Percentiles rank a stretch among this genome's conserved stretches.
phyloP scores from a whole-genome alignment of 2,797 vertebrate species.

The Mareca penelope region DNA sequence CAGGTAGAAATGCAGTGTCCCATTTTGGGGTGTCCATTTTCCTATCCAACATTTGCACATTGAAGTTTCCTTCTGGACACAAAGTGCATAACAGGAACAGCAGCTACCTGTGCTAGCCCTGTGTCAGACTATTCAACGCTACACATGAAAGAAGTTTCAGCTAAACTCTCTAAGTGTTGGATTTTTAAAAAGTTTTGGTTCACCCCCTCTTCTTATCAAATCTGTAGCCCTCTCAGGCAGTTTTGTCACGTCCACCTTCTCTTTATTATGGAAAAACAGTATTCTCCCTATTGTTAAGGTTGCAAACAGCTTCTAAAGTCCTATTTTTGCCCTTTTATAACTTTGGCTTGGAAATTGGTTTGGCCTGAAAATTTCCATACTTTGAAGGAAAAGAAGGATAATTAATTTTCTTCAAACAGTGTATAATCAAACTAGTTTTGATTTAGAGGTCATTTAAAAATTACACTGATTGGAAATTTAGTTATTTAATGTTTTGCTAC shows the following conservation, averaged over 20 bases:
- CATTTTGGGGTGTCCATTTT: not conserved
- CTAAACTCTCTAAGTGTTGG: not conserved
- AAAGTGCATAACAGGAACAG: not conserved
- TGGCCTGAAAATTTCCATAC: constrained; percentile 60
- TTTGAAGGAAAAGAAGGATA: constrained; percentile 62
- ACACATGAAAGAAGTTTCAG: not conserved
- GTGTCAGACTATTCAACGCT: not conserved
- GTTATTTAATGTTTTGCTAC: constrained; percentile 46
- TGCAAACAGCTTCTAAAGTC: constrained; percentile 38
- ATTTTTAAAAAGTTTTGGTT: not conserved
- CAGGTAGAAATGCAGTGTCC: not conserved
- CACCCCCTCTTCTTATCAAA: not conserved
- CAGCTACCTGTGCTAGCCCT: not conserved
- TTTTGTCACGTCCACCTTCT: constrained; percentile 27
- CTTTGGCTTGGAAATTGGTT: constrained; percentile 48
- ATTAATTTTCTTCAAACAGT: constrained; percentile 71
- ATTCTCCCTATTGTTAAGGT: constrained; percentile 5
- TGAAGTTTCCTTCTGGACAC: not conserved
- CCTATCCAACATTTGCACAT: not conserved
- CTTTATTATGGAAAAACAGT: constrained; percentile 41
- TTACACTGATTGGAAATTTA: constrained; percentile 41
- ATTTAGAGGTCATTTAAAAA: constrained; percentile 62
- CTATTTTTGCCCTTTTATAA: constrained; percentile 57
- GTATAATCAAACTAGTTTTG: constrained; percentile 60
- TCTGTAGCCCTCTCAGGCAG: not conserved